These are phyloP conservation scores for Caenorhabditis angaria DNA, from an alignment of 2,888 invertebrate genomes.

Conservation along the genomic window DNA sequence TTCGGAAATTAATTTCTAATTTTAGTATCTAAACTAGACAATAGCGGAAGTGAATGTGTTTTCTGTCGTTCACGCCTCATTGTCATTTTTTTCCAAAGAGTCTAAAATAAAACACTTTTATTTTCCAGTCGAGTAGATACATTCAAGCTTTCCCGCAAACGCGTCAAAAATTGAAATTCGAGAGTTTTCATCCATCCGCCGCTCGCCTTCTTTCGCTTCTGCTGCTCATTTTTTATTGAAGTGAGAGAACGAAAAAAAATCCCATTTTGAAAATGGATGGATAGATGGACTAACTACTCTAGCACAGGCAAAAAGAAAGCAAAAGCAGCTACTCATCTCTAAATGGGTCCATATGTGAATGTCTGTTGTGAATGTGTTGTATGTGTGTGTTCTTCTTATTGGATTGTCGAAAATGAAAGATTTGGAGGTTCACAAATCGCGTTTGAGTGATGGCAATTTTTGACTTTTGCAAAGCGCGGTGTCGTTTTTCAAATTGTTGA, in stretches of 20 bases:
- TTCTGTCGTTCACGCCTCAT: background rate
- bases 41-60: too few species aligned
- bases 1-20: background rate
- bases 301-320: background rate
- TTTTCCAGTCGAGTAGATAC: background rate
- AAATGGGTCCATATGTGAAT: conserved; percentile 1
- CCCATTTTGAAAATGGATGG: background rate
- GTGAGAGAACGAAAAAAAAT: background rate
- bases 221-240: conserved; percentile 1
- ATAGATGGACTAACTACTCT: background rate
- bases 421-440: background rate
- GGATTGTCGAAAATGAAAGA: background rate
- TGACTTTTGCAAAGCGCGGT: background rate
- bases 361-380: too few species aligned
- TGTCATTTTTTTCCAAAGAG: background rate
- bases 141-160: background rate
- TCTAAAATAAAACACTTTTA: background rate
- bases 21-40: too few species aligned
- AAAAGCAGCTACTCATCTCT: conserved; percentile 2
- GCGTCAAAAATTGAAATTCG: too few species aligned
- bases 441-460: background rate
- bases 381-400: conserved; percentile 1
- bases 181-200: background rate
- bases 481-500: background rate
- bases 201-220: background rate